Conservation (phyloP, 2,888 invertebrate species). For the Achlya flavicornis region DNA sequence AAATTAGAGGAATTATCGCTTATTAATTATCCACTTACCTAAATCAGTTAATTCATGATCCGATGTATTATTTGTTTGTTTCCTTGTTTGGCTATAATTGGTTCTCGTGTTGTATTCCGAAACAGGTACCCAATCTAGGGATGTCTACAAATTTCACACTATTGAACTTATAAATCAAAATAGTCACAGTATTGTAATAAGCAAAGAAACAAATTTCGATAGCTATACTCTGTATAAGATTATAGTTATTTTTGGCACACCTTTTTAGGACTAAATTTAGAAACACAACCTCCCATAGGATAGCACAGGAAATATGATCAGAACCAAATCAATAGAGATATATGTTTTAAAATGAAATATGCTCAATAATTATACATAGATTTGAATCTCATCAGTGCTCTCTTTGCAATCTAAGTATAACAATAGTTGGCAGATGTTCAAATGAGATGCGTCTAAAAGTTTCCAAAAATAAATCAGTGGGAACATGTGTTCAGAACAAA, state of each 20-base stretch:
- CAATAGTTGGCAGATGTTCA: slow-evolving; percentile 70
- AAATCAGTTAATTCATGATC: slow-evolving; percentile 79
- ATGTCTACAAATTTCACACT: slow-evolving; percentile 65
- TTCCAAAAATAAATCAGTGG: slow-evolving; percentile 70
- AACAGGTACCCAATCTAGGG: slow-evolving; percentile 81
- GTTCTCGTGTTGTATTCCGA: slow-evolving; percentile 78
- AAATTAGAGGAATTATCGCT: not conserved
- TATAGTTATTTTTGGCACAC: slow-evolving; percentile 49
- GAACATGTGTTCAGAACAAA: slow-evolving; percentile 58
- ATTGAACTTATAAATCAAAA: slow-evolving; percentile 7
- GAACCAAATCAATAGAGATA: not conserved
- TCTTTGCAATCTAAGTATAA: slow-evolving; percentile 36
- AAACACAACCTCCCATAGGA: slow-evolving; percentile 80
- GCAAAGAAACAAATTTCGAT: slow-evolving; percentile 10
- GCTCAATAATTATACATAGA: not conserved
- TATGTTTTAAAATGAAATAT: not conserved
- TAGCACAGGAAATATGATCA: not conserved
- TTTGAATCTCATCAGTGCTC: slow-evolving; percentile 21
- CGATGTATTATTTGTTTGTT: slow-evolving; percentile 75
- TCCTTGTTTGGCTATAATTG: slow-evolving; percentile 77
- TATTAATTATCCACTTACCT: slow-evolving; percentile 54
- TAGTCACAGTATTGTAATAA: slow-evolving; percentile 10
- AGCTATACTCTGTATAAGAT: slow-evolving; percentile 9
- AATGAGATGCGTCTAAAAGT: slow-evolving; percentile 55
- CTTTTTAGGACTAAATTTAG: slow-evolving; percentile 75